A percentile compares a stretch with the other conserved stretches of the same genome.
Evolutionary conservation across 2,113 vertebrate genomes (phyloP).

Genomic region (Platanista minor): DNA sequence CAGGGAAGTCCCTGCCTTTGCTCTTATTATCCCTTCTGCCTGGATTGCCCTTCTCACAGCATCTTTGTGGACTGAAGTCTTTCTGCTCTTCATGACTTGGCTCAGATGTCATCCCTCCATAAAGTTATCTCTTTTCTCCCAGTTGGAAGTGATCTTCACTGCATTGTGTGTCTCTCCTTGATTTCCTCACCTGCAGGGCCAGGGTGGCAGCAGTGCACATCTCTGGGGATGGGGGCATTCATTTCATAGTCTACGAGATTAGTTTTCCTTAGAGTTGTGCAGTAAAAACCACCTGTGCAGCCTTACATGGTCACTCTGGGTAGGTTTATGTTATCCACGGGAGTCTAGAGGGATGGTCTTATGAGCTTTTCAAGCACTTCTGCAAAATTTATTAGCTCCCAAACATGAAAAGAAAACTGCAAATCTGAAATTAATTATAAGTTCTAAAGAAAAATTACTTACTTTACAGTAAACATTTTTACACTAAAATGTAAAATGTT

Average conservation of each 20-base stretch:
- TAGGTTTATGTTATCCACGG: not conserved
- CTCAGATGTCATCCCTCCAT: not conserved
- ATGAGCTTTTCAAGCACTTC: not conserved
- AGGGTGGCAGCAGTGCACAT: not conserved
- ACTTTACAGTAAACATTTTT: not conserved
- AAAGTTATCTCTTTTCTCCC: not conserved
- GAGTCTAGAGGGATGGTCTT: not conserved
- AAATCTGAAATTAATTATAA: not conserved
- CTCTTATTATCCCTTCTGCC: not conserved
- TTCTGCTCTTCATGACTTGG: not conserved
- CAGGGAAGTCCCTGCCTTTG: not conserved
- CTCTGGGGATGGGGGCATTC: not conserved
- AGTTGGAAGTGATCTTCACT: not conserved
- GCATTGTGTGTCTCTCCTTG: not conserved
- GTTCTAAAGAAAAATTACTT: not conserved
- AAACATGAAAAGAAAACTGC: not conserved
- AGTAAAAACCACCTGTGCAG: not conserved
- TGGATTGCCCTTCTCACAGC: not conserved
- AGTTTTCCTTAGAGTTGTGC: not conserved
- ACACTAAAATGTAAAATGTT: not conserved
- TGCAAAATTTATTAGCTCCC: not conserved
- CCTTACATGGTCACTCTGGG: not conserved
- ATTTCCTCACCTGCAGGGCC: not conserved
- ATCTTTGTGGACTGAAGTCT: not conserved
- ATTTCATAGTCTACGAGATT: not conserved